Base-by-base conservation (phyloP, 2,888 invertebrate genomes). In the Actias luna region DNA sequence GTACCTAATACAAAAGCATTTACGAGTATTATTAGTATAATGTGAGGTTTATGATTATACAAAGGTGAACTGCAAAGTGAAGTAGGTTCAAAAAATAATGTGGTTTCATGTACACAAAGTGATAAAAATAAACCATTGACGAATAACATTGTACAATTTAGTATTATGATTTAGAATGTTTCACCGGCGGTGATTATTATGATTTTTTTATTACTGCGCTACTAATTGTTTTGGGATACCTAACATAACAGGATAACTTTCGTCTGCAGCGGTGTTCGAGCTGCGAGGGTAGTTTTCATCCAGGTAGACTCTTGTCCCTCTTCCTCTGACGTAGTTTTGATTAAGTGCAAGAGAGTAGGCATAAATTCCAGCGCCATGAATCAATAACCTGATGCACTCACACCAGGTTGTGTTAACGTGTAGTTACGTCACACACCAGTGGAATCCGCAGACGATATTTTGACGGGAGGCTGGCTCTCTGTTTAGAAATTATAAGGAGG, bases 301-400 rank as follows among this genome's bases (percentile, higher is more conserved):
- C 85, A 85, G 84, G 84, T 82, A 79, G 74, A 69, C 74, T 71
- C 74, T 77, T 71, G 72, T 89, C 89, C 80, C 84, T 84, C 79
- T 89, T 84, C 67, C 85, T 74, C 89, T 73, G 79, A 80, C 79
- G 84, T 77, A 73, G 80, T 87, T 87, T 78, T 87, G 82, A 89
- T 88, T 86, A 85, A 80, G 89, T 84, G 89, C 76, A 88, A 91
- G 85, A 82, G 88, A 87, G 89, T 72, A 84, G 80, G 88, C 88
- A 88, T 87, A 88, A 89, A 88, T 88, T 85, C 84, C 79, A 83
- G 80, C 76, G 80, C 80, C 85, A 87, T 89, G 87, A 91, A 92
- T 91, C 92, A 91, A 92, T 92, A 92, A 89, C 85, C 85, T 79
- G 83, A 77, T 81, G 77, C 83, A 88, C 87, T 76, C 87, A 88